Base-by-base conservation (phyloP, 64 coral and sea anemone species). In the Porites lutea region DNA sequence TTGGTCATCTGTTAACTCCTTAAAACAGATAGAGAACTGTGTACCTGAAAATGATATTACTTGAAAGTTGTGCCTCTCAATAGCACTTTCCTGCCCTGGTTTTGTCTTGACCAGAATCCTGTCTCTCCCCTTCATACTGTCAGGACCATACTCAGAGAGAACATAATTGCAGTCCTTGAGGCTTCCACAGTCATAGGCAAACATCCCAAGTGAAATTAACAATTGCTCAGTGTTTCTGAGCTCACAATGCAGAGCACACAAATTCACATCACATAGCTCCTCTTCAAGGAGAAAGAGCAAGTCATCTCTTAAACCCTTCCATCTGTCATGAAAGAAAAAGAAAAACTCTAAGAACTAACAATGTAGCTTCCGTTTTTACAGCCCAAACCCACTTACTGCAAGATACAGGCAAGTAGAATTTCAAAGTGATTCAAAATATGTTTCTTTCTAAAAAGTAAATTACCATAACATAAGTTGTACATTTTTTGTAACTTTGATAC, bases 221-320 rank as follows among this genome's bases (percentile, higher is more conserved):
- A 89, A 59, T 50, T 89, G 87, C 54, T 89, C 87, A 15, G 72
- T 89, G 37, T 89, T 89, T 6, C 87, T 22, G 19, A 89, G 71
- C 55, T 89, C 87, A 47, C 87, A 89, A 53, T 89, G 87, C 19
- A 89, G 87, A 10, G 72, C 87, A 78, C 87, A 77, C 12, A 89
- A 53, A 60, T 89, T 89, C 8, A 89, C 57, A 78, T 89, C 20
- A 18, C 51, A 89, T 6, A 89, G 72, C 15, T 78, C 73, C 74
- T 89, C 87, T 49, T 89, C 87, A 72, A 89, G 57, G 12, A 78
- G 87, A 89, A 77, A 89, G 43, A 78, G 49, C 74, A 89, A 45
- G 73, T 89, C 87, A 89, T 89, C 87, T 59, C 87, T 62, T 49
- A 89, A 20, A 6, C 71, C 87, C 44, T 13, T 89, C 73, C 87